A percentile compares a stretch with the other conserved stretches of the same genome.
Evolutionary conservation across 2,797 vertebrate species (phyloP).

Genomic region (Alcedo quadribrachys): DNA sequence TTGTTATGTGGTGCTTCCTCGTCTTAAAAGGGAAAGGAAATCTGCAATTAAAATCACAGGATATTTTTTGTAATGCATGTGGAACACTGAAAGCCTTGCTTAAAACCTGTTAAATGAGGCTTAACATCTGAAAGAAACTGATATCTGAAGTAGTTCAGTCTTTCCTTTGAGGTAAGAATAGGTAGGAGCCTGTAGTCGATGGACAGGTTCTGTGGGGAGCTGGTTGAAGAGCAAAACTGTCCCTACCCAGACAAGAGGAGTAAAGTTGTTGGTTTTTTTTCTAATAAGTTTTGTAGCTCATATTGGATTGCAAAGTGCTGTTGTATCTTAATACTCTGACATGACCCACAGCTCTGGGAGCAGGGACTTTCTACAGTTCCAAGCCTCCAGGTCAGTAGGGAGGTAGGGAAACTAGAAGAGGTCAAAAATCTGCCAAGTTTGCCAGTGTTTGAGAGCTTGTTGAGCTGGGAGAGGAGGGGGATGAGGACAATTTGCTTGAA

Average conservation of each 20-base stretch:
- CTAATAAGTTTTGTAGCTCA: not conserved
- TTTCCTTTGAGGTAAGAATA: not conserved
- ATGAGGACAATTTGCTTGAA: not conserved
- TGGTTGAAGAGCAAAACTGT: not conserved
- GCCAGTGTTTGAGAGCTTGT: not conserved
- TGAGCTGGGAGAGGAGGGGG: not conserved
- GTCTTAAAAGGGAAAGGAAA: not conserved
- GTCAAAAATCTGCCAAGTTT: not conserved
- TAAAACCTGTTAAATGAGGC: slow-evolving; percentile 6
- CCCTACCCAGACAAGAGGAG: not conserved
- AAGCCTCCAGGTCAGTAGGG: not conserved
- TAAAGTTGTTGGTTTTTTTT: not conserved
- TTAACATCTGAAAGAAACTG: not conserved
- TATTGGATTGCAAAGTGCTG: not conserved
- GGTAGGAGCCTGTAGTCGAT: not conserved
- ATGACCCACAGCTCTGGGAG: not conserved
- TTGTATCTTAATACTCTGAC: not conserved
- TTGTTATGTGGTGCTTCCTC: not conserved
- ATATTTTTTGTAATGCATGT: slow-evolving; percentile 29
- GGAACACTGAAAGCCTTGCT: not conserved
- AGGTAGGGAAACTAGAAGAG: not conserved
- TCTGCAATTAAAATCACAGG: slow-evolving; percentile 5
- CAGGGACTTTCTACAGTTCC: not conserved
- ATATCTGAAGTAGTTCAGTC: not conserved
- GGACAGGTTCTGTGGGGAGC: not conserved